phyloP scores from a whole-genome alignment of 2,113 vertebrate species.

The Alosa alosa region DNA sequence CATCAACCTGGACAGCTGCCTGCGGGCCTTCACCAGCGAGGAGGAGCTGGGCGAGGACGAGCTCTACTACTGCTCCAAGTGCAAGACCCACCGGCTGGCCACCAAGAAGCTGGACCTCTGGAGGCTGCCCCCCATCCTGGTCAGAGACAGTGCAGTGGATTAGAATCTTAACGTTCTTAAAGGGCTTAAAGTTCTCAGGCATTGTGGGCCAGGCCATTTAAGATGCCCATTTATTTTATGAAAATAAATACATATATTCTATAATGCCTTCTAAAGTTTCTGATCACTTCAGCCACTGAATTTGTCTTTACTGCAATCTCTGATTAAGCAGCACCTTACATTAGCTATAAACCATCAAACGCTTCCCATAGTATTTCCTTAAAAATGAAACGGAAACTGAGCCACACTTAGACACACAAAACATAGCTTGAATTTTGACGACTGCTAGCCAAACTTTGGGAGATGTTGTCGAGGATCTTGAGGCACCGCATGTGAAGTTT shows the following conservation, averaged over 20 bases:
- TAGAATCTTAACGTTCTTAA: neutral
- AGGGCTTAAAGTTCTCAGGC: no score
- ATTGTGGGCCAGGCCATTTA: no score
- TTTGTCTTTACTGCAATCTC: no score
- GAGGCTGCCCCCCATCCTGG: slow-evolving; percentile 85
- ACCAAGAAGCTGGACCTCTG: slow-evolving; percentile 88
- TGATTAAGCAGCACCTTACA: no score
- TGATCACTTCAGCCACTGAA: no score
- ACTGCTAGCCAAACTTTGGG: no score
- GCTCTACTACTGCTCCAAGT: slow-evolving; percentile 90
- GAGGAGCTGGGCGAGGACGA: slow-evolving; percentile 86
- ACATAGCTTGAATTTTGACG: neutral
- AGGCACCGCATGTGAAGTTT: no score
- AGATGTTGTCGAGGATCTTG: neutral
- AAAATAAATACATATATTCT: no score
- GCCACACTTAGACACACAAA: neutral
- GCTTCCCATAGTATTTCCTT: neutral
- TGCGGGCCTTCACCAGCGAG: slow-evolving; percentile 83
- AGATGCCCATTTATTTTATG: no score
- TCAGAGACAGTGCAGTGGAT: slow-evolving; percentile 46
- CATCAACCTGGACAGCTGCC: slow-evolving; percentile 85
- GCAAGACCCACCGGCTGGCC: slow-evolving; percentile 83
- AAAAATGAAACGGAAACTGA: neutral
- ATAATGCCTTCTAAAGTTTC: no score
- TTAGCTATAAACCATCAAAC: no score